Percentiles rank a stretch among this genome's conserved stretches.
Evolutionary conservation across 2,113 vertebrate species (phyloP).

Genomic region (Alexandromys fortis): DNA sequence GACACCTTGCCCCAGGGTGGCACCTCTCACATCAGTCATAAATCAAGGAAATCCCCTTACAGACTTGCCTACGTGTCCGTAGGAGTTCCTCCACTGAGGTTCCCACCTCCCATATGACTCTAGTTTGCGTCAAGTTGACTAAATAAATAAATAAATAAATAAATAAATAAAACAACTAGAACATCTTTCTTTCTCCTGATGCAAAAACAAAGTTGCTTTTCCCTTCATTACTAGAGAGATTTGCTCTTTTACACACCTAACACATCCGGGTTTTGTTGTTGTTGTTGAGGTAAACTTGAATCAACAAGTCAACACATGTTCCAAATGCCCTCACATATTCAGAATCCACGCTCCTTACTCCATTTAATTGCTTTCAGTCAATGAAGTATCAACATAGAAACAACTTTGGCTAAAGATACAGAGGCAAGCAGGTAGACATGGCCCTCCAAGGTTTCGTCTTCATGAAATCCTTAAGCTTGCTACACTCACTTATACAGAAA

Average conservation of each 20-base stretch:
- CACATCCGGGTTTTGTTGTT: neutral
- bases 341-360: conserved; percentile 46
- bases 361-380: conserved; percentile 67
- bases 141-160: neutral
- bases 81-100: too few relatives aligned
- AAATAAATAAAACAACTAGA: neutral
- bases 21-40: neutral
- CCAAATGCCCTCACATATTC: conserved; percentile 70
- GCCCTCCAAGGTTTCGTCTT: conserved; percentile 6
- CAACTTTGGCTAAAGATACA: neutral
- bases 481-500: conserved; percentile 31
- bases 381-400: conserved; percentile 33
- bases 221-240: neutral
- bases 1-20: neutral
- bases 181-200: conserved; percentile 17
- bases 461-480: conserved; percentile 31
- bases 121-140: too few relatives aligned
- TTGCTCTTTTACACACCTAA: neutral
- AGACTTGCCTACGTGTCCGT: too few relatives aligned
- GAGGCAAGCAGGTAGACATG: neutral
- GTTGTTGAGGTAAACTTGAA: conserved; percentile 61
- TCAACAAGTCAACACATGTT: conserved; percentile 67
- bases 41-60: too few relatives aligned
- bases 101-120: too few relatives aligned
- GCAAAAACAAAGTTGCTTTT: neutral